Conservation (phyloP, 2,113 vertebrate genomes). For the Aviceda subcristata region DNA sequence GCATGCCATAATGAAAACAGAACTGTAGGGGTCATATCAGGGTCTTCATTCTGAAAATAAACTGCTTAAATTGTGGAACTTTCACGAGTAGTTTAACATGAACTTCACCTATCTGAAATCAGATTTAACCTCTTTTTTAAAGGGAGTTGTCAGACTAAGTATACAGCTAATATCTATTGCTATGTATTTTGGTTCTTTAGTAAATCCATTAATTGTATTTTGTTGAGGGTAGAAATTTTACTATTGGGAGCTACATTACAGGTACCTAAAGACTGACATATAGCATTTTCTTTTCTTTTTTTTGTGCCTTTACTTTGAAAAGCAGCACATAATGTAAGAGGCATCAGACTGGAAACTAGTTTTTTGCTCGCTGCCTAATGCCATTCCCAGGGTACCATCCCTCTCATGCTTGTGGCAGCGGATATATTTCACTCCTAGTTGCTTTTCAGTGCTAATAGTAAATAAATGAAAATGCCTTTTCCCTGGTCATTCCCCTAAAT, state of each 20-base stretch:
- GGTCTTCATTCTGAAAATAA: background rate
- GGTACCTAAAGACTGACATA: background rate
- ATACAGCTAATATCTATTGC: background rate
- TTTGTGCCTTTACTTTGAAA: background rate
- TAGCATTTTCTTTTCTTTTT: background rate
- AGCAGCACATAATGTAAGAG: background rate
- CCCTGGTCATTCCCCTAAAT: background rate
- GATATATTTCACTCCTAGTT: conserved; percentile 14
- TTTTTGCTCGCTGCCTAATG: background rate
- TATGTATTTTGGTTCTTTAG: background rate
- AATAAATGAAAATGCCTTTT: conserved; percentile 22
- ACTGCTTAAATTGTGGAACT: background rate
- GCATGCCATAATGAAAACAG: background rate
- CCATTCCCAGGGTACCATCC: background rate
- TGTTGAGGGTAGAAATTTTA: background rate
- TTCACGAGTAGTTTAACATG: background rate
- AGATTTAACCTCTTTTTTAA: background rate
- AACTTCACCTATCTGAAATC: background rate
- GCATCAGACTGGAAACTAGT: background rate
- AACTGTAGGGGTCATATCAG: background rate
- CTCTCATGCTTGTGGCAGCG: background rate
- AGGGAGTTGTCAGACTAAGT: background rate
- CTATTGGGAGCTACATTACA: background rate
- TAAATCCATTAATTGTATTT: background rate
- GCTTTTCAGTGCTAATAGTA: background rate